phyloP scores from a whole-genome alignment of 92 coral and sea anemone species.

The Chrysogorgia sp. region DNA sequence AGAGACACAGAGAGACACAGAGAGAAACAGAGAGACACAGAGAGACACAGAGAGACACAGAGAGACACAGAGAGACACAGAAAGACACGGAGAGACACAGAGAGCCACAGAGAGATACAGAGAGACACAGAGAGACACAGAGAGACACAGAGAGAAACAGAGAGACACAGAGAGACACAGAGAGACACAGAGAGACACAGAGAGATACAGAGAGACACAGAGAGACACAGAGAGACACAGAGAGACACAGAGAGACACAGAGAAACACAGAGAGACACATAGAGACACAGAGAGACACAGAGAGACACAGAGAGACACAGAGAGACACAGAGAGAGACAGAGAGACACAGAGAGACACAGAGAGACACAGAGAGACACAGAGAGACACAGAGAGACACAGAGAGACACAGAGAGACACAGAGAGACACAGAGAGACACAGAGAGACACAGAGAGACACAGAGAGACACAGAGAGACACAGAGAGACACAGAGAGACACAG shows the following conservation, averaged over 20 bases:
- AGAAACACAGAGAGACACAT: constrained; percentile 1
- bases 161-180: background rate
- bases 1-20: no score
- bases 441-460: no score
- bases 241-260: background rate
- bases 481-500: no score
- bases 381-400: background rate
- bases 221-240: background rate
- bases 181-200: constrained; percentile 4
- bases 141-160: background rate
- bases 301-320: background rate
- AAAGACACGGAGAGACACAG: no score
- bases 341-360: background rate
- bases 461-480: no score
- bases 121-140: background rate
- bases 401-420: background rate
- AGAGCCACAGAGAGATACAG: background rate
- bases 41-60: no score
- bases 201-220: background rate
- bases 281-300: background rate
- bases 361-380: background rate
- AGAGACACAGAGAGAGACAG: background rate
- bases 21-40: no score
- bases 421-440: background rate
- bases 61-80: no score